A percentile compares a stretch with the other conserved stretches of the same genome.
phyloP scores from a whole-genome alignment of 1,140 invertebrate genomes.

The Eurosta solidaginis region DNA sequence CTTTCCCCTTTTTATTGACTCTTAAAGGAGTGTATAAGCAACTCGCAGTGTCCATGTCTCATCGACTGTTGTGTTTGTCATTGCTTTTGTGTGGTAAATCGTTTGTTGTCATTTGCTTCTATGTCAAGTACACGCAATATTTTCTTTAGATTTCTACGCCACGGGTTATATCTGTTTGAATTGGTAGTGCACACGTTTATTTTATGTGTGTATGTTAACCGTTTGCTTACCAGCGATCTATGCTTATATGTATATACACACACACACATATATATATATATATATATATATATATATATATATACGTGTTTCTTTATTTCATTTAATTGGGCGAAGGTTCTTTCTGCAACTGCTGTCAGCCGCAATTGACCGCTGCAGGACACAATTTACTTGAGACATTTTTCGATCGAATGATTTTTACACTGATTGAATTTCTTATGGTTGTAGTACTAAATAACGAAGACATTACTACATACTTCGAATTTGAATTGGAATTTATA shows the following conservation, averaged over 20 bases:
- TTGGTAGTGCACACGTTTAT: neutral
- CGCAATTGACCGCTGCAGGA: conserved; percentile 8
- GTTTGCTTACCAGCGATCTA: no score
- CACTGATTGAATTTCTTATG: neutral
- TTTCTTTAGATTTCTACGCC: neutral
- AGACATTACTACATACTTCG: neutral
- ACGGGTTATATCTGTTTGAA: neutral
- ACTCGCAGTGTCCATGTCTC: neutral
- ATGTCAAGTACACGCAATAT: neutral
- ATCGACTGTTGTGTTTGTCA: conserved; percentile 3
- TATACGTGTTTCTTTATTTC: neutral
- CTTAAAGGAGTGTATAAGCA: neutral
- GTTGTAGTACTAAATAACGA: neutral
- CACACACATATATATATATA: no score
- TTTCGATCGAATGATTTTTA: neutral
- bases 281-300: neutral
- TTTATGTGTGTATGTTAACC: no score
- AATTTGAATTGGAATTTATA: no score
- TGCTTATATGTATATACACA: no score
- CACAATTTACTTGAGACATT: neutral
- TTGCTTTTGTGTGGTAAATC: neutral
- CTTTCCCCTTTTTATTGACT: neutral
- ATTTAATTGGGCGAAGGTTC: neutral
- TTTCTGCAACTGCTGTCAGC: neutral
- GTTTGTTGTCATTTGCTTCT: neutral